Base-by-base conservation (phyloP, 2,113 vertebrate species). In the Neoarius graeffei region DNA sequence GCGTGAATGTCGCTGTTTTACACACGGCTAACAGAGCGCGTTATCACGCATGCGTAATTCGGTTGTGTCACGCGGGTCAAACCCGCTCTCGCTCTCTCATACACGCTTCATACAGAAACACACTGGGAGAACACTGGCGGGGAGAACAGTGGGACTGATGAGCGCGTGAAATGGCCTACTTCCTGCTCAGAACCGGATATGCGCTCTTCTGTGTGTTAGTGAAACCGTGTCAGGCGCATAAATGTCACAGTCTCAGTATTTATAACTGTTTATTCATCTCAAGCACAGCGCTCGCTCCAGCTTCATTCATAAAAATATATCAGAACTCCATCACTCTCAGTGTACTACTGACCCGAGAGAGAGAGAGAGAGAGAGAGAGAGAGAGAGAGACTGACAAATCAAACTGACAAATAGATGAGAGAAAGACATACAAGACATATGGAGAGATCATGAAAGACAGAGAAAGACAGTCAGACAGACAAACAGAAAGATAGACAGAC, bases 1-100 rank as follows among this genome's bases (percentile, higher is more conserved):
- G 54, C 67, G 67, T 85, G 83, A 85, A 57, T 15, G 17, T 42
- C 67, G 50, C 50, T 54, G 50, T 57, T 83, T 73, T 60, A 85
- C 83, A 73, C 20, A 57, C 83, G 27, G 4, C 35, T 85, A 56
- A 85, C 42, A 85, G 27, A 20, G 19, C 27, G 64, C 52, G 25
- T 42, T 85, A 85, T 54, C 56, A 76, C 56, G 54, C 84, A 74
- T 74, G 84, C 84, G 54, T 23, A 74, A 83, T 69, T 84, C 60
- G 3, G 35, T 15, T 15, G 27, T 59, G 79, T 20, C n/a, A 81
- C 79, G 5, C 81, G 11, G 59, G 59, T 76, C 73, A 76, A 52
- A 19, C 35, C 42, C 3, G 50, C 42, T 74, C 42, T 48, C 35
- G 7, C 35, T 13, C 73, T 5, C 20, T 23, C 23, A 23, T 74